A percentile compares a stretch with the other conserved stretches of the same genome.
phyloP scores from a whole-genome alignment of 2,797 vertebrate genomes.

The Nyctibius grandis region DNA sequence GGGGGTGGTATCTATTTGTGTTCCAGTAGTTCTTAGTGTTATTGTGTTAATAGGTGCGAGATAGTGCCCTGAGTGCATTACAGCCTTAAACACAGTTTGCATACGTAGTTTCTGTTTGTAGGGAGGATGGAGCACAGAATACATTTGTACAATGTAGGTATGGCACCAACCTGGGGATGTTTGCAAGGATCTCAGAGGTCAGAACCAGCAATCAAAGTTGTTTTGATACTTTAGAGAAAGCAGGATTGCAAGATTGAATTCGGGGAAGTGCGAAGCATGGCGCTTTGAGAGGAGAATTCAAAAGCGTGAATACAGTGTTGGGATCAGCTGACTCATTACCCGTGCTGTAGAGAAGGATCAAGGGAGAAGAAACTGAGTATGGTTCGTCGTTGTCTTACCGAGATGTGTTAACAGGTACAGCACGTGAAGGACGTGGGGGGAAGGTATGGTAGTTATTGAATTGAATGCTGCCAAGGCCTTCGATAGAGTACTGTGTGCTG shows the following conservation, averaged over 20 bases:
- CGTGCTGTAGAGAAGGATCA: not conserved
- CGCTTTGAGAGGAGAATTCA: not conserved
- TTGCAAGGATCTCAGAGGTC: not conserved
- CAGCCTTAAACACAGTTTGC: not conserved
- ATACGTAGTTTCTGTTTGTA: not conserved
- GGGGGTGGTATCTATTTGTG: not conserved
- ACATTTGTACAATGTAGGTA: not conserved
- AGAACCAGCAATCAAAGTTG: not conserved
- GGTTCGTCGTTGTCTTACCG: not conserved
- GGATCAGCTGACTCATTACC: not conserved
- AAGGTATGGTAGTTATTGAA: not conserved
- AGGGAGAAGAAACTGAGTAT: not conserved
- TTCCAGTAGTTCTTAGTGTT: not conserved
- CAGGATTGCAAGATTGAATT: not conserved
- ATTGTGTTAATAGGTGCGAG: not conserved
- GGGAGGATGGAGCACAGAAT: not conserved
- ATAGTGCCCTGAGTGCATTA: not conserved
- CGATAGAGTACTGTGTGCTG: not conserved
- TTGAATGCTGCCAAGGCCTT: not conserved
- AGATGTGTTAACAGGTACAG: not conserved
- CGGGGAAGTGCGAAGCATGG: not conserved
- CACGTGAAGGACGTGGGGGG: not conserved
- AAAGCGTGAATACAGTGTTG: not conserved
- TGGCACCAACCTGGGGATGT: not conserved
- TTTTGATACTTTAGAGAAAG: not conserved